Evolutionary conservation across 1,140 invertebrate species (phyloP), one percentile per base, ranked within the genome.

Genomic region (Sinella curviseta): DNA sequence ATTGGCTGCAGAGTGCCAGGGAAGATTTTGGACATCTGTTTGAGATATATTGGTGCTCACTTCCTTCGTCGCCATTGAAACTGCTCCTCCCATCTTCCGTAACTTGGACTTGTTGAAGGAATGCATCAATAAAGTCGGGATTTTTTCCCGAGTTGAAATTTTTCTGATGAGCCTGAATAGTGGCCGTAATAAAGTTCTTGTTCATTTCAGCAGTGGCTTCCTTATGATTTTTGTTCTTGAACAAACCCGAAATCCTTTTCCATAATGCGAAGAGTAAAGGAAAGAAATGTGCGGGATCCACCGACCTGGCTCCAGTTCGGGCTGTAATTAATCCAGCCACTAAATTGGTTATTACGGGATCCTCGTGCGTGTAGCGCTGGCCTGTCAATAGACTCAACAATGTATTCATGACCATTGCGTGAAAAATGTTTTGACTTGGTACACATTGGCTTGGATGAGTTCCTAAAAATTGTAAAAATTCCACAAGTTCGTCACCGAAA

Each of bases 341-440:
- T 26, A 83, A 31, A 36, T 77, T 2, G 3, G 26, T 33, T 16
- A 83, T 12, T 26, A 55, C 36, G 0, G 75, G 65, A 57, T 80
- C 78, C 54, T 81, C 76, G 20, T 81, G 70, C 1, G 17, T 16
- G 35, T 76, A 79, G 20, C 76, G 76, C 1, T 76, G 3, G 36
- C 74, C 82, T 24, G 79, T 83, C 3, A 55, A 54, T 8, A 83
- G 76, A 16, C 28, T 67, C 77, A 77, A 83, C 16, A 83, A 75
- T 1, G 54, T 33, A 76, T 83, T 83, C 0, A 83, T 36, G 0
- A 70, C 28, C 26, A 80, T 67, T 16, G 79, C 55, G 48, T 83
- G 81, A 65, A 83, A 81, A 17, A 60, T 35, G 39, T 81, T 65
- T 28, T 39, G 20, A n/a, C n/a, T n/a, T n/a, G 0, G 80, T 83